Base-by-base conservation (phyloP, 2,888 invertebrate species). In the Rugalucina vietnamica region DNA sequence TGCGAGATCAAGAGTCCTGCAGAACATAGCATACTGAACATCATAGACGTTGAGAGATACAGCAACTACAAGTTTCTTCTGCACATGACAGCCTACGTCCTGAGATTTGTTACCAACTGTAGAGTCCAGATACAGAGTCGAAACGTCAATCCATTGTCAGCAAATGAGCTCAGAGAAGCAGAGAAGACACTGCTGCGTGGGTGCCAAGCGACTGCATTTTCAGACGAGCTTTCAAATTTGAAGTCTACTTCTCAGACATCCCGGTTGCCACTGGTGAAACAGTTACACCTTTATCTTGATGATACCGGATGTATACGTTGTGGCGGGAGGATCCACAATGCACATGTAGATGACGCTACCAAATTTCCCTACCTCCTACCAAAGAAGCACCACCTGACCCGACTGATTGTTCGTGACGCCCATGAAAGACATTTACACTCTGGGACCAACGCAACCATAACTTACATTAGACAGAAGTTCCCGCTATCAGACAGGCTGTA, bases 321-420 rank as follows among this genome's bases (percentile, higher is more conserved):
- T 32, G 43, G 69, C 37, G 69, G 69, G 24, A 76, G 76, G 69
- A 76, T 69, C 14, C 69, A 76, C 24, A 76, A 75, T n/a, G 75
- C 75, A 2, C 75, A 54, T 1, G 18, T 75, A 12, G 36, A 36
- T 8, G n/a, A 76, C 21, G 18, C 37, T 8, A 21, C 69, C 34
- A 76, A 76, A 27, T 76, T 76, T 32, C 76, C 76, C 3, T 76
- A 69, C 39, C n/a, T 76, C 4, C 60, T 76, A 60, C 65, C 54
- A 32, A 60, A 24, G 34, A 54, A 76, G 12, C 54, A 37, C 37
- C 5, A 57, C 3, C 57, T 76, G 21, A 76, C 60, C 24, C 34
- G 37, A 24, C 24, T 76, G 57, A 54, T 60, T 12, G 29, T 60
- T 3, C 24, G 34, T n/a, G 39, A 60, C 14, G 18, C 43, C 14